Evolutionary conservation across 2,888 invertebrate species (phyloP).

Genomic region (Melanostoma scalare): DNA sequence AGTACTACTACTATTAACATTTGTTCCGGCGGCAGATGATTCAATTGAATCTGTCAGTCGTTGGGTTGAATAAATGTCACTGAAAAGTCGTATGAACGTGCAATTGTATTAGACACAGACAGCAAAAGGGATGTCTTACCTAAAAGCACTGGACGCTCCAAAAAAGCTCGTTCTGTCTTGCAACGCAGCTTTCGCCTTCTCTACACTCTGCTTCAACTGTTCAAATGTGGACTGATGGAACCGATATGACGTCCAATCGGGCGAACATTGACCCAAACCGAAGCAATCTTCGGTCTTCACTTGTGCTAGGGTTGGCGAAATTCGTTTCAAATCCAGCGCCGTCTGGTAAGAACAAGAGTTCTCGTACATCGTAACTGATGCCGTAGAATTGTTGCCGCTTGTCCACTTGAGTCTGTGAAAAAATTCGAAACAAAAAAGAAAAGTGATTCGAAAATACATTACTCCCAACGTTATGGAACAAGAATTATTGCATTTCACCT

Average conservation of each 20-base stretch:
- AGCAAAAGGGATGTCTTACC: slow-evolving; percentile 81
- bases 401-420: slow-evolving; percentile 80
- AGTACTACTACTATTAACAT: slow-evolving; percentile 78
- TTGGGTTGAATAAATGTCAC: slow-evolving; percentile 82
- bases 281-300: slow-evolving; percentile 83
- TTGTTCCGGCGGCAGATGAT: slow-evolving; percentile 76
- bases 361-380: slow-evolving; percentile 88
- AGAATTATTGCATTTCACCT: slow-evolving; percentile 72
- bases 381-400: slow-evolving; percentile 73
- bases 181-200: slow-evolving; percentile 93
- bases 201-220: slow-evolving; percentile 94
- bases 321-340: slow-evolving; percentile 89
- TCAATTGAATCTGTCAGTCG: slow-evolving; percentile 80
- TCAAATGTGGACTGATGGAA: slow-evolving; percentile 94
- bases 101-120: background rate
- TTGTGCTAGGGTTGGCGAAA: slow-evolving; percentile 83
- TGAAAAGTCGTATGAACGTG: slow-evolving; percentile 59
- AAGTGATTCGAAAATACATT: slow-evolving; percentile 7
- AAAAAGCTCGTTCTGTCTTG: slow-evolving; percentile 88
- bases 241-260: slow-evolving; percentile 90
- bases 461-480: background rate
- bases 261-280: slow-evolving; percentile 83
- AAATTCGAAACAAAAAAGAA: slow-evolving; percentile 6
- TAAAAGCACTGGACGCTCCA: slow-evolving; percentile 88
- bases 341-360: slow-evolving; percentile 96